phyloP scores from a whole-genome alignment of 2,888 invertebrate genomes.

The Melinaea menophilus region DNA sequence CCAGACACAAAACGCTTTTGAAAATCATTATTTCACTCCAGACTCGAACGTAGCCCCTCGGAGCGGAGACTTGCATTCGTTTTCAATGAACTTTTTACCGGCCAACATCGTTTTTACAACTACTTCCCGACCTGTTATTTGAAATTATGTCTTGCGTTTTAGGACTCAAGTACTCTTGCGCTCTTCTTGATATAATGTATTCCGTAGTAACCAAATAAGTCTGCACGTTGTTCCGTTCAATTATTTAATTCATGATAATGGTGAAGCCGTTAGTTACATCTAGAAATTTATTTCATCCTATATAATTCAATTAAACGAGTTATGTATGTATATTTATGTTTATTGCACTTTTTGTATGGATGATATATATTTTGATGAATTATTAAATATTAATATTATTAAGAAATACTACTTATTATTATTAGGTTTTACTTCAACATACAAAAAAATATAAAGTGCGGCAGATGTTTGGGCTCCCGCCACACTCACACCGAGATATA shows the following conservation, averaged over 20 bases:
- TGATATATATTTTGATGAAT: background rate
- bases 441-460: constrained; percentile 63
- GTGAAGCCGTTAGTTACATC: constrained; percentile 68
- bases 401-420: constrained; percentile 43
- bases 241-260: constrained; percentile 46
- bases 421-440: constrained; percentile 50
- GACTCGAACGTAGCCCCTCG: constrained; percentile 59
- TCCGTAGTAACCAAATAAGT: constrained; percentile 24
- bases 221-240: constrained; percentile 40
- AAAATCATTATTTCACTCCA: constrained; percentile 63
- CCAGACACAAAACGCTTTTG: constrained; percentile 64
- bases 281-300: constrained; percentile 25
- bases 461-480: constrained; percentile 72
- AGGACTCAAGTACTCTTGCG: constrained; percentile 6
- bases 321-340: background rate
- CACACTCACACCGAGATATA: constrained; percentile 49
- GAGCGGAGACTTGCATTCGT: constrained; percentile 56
- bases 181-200: constrained; percentile 31
- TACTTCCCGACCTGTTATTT: constrained; percentile 38
- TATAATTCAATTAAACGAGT: background rate
- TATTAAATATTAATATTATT: too few species aligned
- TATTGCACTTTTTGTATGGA: background rate
- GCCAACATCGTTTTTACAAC: constrained; percentile 35
- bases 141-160: constrained; percentile 9
- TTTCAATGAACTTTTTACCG: constrained; percentile 63